These are phyloP conservation scores for Micromys minutus DNA, from an alignment of 2,113 vertebrate species.

Conservation along the genomic window DNA sequence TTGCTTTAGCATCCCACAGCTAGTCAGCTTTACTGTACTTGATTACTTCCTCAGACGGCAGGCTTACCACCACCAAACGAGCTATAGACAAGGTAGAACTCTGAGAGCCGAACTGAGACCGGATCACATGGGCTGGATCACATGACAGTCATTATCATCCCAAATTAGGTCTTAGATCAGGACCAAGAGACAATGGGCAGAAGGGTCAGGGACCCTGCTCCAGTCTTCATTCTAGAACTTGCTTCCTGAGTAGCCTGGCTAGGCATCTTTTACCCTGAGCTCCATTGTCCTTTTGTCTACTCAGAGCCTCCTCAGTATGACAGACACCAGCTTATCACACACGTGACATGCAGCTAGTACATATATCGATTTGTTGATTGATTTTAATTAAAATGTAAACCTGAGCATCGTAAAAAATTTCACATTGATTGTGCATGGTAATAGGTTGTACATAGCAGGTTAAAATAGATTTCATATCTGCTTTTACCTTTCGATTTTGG, in stretches of 20 bases:
- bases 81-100: not conserved
- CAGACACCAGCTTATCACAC: not conserved
- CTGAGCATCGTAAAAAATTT: not conserved
- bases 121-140: not conserved
- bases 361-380: not conserved
- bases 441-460: not conserved
- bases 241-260: not conserved
- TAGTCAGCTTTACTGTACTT: not conserved
- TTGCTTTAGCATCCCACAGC: not conserved
- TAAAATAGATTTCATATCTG: not conserved
- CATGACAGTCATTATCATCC: not conserved
- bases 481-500: not conserved
- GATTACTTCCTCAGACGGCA: not conserved
- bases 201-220: not conserved
- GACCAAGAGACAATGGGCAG: not conserved
- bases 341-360: not conserved
- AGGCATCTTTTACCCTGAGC: not conserved
- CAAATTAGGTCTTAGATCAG: not conserved
- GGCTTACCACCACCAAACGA: slow-evolving; percentile 12
- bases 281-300: not conserved
- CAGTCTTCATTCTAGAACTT: not conserved
- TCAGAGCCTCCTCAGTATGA: not conserved
- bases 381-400: slow-evolving; percentile 20
- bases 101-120: not conserved
- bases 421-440: not conserved